Evolutionary conservation across 2,113 vertebrate species (phyloP), one percentile per base, ranked within the genome.

Genomic region (Dromiciops gliroides): DNA sequence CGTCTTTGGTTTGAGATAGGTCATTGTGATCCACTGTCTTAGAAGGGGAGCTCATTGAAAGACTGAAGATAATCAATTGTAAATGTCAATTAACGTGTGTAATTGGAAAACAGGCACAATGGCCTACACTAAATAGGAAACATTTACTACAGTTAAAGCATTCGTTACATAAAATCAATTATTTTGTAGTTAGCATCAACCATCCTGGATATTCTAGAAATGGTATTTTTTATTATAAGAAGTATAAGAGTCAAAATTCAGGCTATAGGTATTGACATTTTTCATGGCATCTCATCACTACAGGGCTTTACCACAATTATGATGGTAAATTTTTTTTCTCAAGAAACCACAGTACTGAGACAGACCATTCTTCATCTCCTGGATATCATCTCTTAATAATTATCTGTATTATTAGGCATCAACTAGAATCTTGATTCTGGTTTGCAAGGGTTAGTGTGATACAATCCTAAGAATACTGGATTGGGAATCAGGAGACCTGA

Each of bases 41-140:
- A 94, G n/a, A 96, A 94, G 2, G 16, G 67, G 2, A 94, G 4
- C 50, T 96, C 89, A 92, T 12, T 95, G 52, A 96, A 92, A 75
- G 95, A 51, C 51, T 91, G 92, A 90, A 92, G 24, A 91, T 92
- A 75, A 49, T 92, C 90, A 53, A 48, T 89, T 95, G 94, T 90
- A 94, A 92, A 97, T 97, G 3, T 44, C 75, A 91, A 51, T 95
- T 94, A 95, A 92, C 90, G 2, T 52, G 28, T 90, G 49, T 83
- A 90, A 91, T 96, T 97, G 94, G 88, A 49, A 90, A 95, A 91
- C 24, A 52, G 8, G 67, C 90, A 48, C 11, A 93, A 48, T 48
- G 2, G 1, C 51, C 14, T 95, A 60, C 24, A 90, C 89, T 96
- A 91, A 92, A 19, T 1, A 95, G 48, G 23, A 90, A 92, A 50